Conservation (phyloP, 2,797 vertebrate species). For the Cyprinodon diabolis region DNA sequence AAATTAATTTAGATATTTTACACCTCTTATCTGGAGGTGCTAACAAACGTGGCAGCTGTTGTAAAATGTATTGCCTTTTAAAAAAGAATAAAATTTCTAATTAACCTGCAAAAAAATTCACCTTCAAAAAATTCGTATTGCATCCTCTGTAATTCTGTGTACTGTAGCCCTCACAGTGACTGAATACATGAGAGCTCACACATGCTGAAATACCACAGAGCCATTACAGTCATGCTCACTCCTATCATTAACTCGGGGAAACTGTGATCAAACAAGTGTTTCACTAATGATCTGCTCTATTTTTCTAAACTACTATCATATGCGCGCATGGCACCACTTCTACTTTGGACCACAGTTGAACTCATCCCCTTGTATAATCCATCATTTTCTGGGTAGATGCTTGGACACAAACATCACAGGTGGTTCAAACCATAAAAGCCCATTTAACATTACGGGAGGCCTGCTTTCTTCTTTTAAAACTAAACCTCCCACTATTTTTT, state of each 20-base stretch:
- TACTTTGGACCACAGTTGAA: constrained; percentile 46
- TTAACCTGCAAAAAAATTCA: constrained; percentile 18
- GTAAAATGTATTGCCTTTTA: not conserved
- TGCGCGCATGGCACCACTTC: constrained; percentile 33
- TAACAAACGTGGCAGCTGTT: not conserved
- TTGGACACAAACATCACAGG: constrained; percentile 46
- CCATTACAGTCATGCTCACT: constrained; percentile 58
- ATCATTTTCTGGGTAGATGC: constrained; percentile 52
- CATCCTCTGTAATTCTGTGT: constrained; percentile 2
- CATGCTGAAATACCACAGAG: constrained; percentile 48
- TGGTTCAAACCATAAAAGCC: constrained; percentile 23
- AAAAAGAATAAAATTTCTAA: not conserved
- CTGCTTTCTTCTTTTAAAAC: not conserved
- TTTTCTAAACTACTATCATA: constrained; percentile 65
- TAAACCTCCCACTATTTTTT: not conserved
- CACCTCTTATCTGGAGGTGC: not conserved
- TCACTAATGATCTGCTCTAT: constrained; percentile 60
- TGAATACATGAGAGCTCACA: constrained; percentile 15
- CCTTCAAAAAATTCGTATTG: constrained; percentile 27
- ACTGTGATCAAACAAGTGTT: constrained; percentile 73
- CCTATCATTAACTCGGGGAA: constrained; percentile 67
- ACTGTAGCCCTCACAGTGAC: constrained; percentile 33
- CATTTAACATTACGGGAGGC: not conserved
- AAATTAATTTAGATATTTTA: too few relatives aligned
- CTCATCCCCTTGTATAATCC: constrained; percentile 45